A percentile compares a stretch with the other conserved stretches of the same genome.
These are phyloP conservation scores for Toxotes jaculatrix DNA, from an alignment of 2,113 vertebrate species.

Conservation along the genomic window DNA sequence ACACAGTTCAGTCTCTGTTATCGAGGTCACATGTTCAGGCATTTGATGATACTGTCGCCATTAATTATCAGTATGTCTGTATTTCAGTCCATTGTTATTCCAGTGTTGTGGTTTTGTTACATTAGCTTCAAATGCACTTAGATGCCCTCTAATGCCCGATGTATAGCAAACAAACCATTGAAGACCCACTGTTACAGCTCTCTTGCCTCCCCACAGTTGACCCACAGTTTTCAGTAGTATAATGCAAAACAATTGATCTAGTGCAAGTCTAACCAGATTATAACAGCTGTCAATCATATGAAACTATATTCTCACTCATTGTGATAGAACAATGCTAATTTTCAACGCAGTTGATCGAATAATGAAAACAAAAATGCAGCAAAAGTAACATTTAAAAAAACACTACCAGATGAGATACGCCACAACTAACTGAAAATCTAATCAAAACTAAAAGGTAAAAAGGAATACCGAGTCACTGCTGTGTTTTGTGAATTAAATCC, in stretches of 20 bases:
- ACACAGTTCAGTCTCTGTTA: slow-evolving; percentile 18
- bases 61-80: slow-evolving; percentile 12
- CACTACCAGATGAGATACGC: not conserved
- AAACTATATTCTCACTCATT: slow-evolving; percentile 25
- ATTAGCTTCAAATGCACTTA: slow-evolving; percentile 40
- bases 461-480: slow-evolving; percentile 25
- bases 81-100: slow-evolving; percentile 53
- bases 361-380: slow-evolving; percentile 25
- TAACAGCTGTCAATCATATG: slow-evolving; percentile 36
- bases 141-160: slow-evolving; percentile 65
- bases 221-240: slow-evolving; percentile 77
- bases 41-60: slow-evolving; percentile 13
- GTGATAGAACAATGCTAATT: slow-evolving; percentile 22
- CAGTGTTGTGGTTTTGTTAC: slow-evolving; percentile 71
- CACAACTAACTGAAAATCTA: slow-evolving; percentile 2
- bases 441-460: not conserved
- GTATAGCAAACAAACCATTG: not conserved
- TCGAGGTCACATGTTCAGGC: slow-evolving; percentile 30
- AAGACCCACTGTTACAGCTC: slow-evolving; percentile 22
- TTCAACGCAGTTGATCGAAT: slow-evolving; percentile 27
- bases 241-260: slow-evolving; percentile 63
- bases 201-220: slow-evolving; percentile 5
- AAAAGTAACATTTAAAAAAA: not conserved
- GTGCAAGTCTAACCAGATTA: slow-evolving; percentile 75
- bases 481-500: slow-evolving; percentile 20